phyloP scores from a whole-genome alignment of 2,888 invertebrate species.

The Anarsia innoxiella region DNA sequence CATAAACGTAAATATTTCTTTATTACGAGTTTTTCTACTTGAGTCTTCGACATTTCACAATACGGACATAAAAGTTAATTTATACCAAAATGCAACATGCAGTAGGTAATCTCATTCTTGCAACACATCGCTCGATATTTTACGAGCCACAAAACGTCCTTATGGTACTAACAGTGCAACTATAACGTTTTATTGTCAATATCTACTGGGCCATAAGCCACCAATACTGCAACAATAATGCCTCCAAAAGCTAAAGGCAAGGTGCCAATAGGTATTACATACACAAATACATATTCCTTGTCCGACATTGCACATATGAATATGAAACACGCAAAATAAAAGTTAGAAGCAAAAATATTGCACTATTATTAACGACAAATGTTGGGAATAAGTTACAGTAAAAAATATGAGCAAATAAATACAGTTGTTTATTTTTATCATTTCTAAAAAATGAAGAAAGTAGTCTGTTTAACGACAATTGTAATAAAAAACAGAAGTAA shows the following conservation, averaged over 20 bases:
- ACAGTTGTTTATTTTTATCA: too few species aligned
- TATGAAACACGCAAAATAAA: slow-evolving; percentile 3
- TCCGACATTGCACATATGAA: slow-evolving; percentile 6
- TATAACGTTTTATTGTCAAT: slow-evolving; percentile 62
- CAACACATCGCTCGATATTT: slow-evolving; percentile 46
- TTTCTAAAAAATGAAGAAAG: too few species aligned
- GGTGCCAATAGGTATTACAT: slow-evolving; percentile 44
- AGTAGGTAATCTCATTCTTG: slow-evolving; percentile 41
- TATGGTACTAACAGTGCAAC: slow-evolving; percentile 43
- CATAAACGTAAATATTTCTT: too few species aligned
- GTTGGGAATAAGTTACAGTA: too few species aligned
- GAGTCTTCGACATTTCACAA: too few species aligned
- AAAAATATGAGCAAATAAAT: too few species aligned
- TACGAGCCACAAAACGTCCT: slow-evolving; percentile 50
- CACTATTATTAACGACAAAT: too few species aligned
- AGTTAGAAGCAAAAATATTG: too few species aligned
- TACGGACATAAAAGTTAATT: too few species aligned
- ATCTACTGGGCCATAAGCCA: slow-evolving; percentile 49
- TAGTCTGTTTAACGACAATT: too few species aligned
- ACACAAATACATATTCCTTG: slow-evolving; percentile 13
- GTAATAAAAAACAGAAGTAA: too few species aligned
- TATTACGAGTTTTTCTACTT: too few species aligned
- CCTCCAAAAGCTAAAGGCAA: slow-evolving; percentile 47
- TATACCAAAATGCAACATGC: slow-evolving; percentile 30
- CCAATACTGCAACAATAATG: slow-evolving; percentile 43